These are phyloP conservation scores for Halcyon malimbica DNA, from an alignment of 2,113 vertebrate species.

Conservation along the genomic window DNA sequence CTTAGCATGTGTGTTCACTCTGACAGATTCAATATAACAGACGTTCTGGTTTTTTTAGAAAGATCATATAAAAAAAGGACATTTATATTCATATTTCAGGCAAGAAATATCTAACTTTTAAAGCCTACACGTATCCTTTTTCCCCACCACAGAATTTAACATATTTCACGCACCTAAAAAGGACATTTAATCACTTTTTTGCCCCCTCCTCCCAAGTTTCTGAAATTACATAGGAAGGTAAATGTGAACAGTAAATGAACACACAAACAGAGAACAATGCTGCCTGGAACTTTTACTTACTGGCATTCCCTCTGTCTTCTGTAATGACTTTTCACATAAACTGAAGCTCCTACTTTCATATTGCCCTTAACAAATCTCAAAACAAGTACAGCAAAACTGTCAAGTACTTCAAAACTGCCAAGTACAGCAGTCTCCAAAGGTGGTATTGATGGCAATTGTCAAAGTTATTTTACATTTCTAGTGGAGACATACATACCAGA, in stretches of 20 bases:
- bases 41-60: background rate
- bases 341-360: background rate
- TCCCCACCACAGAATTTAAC: rapidly evolving
- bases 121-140: background rate
- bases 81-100: background rate
- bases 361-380: background rate
- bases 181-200: background rate
- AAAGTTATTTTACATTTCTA: background rate
- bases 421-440: background rate
- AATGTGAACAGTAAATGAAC: background rate
- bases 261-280: background rate
- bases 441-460: background rate
- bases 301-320: background rate
- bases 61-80: background rate
- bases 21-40: background rate
- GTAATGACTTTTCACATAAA: background rate
- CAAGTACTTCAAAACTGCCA: background rate
- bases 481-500: slow-evolving; percentile 77
- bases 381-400: background rate
- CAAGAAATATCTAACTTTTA: background rate
- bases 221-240: background rate
- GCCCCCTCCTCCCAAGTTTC: background rate
- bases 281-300: background rate
- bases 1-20: background rate
- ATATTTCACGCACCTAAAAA: background rate